Evolutionary conservation across 2,888 invertebrate genomes (phyloP), one percentile per base, ranked within the genome.

Genomic region (Nineta flava): DNA sequence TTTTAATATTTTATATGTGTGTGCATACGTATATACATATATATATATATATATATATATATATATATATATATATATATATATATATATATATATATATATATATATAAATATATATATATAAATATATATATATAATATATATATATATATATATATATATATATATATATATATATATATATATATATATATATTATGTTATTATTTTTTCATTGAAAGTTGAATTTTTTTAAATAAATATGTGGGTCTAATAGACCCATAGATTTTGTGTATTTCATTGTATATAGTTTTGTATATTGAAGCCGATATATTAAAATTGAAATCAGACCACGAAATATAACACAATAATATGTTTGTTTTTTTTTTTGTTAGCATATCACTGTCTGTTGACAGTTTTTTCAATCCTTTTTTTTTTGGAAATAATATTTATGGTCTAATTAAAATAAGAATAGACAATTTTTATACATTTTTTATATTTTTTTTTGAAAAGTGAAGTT

Each of bases 51-150:
- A 40, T 12, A 40, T 12, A 40, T 12, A 40, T 40, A 40, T 40
- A 40, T 40, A 40, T 40, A 40, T 40, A 40, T 35, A 35, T 35
- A 35, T 40, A 40, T 40, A 40, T 40, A 40, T 40, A 40, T 40
- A 40, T 40, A 40, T 40, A 40, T 40, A 12, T 40, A 40, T 40
- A 12, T 40, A 40, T 40, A 12, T 40, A 40, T 40, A 12, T 40
- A 40, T 40, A 12, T 40, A 40, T 40, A 12, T 40, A 40, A 10
- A 40, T 40, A 40, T 40, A 40, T 40, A 40, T 40, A 40, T 40
- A 40, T 40, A 40, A 10, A 40, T 40, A 40, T 40, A 40, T 40
- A 40, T 40, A 40, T 40, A 40, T 40, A 12, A 35, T n/a, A 40
- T 40, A 40, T 40, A 40, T 40, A 12, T 40, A 40, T 40, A 12